phyloP scores from a whole-genome alignment of 2,797 vertebrate genomes.

The Adrianichthys oophorus region DNA sequence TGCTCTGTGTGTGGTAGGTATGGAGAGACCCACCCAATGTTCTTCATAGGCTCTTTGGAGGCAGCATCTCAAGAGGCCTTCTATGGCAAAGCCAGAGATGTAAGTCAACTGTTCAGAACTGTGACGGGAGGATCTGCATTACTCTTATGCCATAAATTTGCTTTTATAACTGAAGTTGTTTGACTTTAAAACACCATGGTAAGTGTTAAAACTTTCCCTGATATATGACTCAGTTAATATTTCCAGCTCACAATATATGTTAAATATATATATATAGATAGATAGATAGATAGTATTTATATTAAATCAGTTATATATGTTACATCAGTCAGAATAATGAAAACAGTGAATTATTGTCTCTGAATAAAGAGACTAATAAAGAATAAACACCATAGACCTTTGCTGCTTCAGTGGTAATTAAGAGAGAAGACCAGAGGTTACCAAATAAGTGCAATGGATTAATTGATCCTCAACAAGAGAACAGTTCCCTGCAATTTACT shows the following conservation, averaged over 20 bases:
- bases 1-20: slow-evolving; percentile 82
- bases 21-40: slow-evolving; percentile 98
- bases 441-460: too few species aligned
- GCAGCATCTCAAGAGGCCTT: slow-evolving; percentile 99
- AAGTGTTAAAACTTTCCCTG: slow-evolving; percentile 27
- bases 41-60: slow-evolving; percentile 98
- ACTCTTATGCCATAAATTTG: neutral
- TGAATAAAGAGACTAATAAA: too few species aligned
- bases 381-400: too few species aligned
- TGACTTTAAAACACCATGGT: slow-evolving; percentile 45
- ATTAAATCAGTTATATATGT: too few species aligned
- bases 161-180: slow-evolving; percentile 38
- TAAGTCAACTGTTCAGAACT: slow-evolving; percentile 76
- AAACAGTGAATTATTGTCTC: too few species aligned
- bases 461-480: too few species aligned
- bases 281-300: too few species aligned
- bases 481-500: too few species aligned
- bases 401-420: too few species aligned
- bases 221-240: neutral
- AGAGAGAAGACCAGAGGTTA: too few species aligned
- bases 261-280: neutral
- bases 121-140: too few species aligned
- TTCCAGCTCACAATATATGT: slow-evolving; percentile 6
- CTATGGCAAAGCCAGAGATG: slow-evolving; percentile 99
- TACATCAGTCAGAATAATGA: too few species aligned